A percentile compares a stretch with the other conserved stretches of the same genome.
Conservation (phyloP, 2,797 vertebrate genomes). For the Loriculus beryllinus region DNA sequence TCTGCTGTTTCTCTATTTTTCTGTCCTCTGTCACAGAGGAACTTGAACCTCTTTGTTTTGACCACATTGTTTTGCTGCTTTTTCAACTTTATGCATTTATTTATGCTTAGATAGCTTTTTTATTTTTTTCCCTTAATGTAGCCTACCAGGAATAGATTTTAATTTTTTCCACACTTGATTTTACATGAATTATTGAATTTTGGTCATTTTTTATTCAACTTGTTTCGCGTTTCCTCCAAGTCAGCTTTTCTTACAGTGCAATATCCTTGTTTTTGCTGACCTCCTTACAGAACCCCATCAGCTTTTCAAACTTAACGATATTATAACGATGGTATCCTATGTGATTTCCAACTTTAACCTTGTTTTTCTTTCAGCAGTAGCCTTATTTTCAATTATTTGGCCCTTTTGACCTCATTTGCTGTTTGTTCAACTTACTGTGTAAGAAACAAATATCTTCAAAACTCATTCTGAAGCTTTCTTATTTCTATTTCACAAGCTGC, state of each 20-base stretch:
- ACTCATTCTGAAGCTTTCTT: neutral
- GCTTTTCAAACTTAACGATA: slow-evolving; percentile 43
- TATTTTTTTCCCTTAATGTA: neutral
- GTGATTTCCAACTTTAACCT: slow-evolving; percentile 33
- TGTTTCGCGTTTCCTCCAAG: slow-evolving; percentile 35
- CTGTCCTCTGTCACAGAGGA: neutral
- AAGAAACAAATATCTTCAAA: neutral
- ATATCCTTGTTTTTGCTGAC: slow-evolving; percentile 48
- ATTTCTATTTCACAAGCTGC: neutral
- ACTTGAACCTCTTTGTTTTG: neutral
- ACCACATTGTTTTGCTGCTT: neutral
- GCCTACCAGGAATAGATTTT: slow-evolving; percentile 22
- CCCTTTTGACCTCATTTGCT: slow-evolving; percentile 35
- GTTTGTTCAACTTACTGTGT: neutral
- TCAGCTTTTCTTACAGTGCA: slow-evolving; percentile 50
- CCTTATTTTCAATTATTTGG: slow-evolving; percentile 28
- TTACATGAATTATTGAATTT: slow-evolving; percentile 65
- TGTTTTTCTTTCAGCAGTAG: slow-evolving; percentile 15
- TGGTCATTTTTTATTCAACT: slow-evolving; percentile 31
- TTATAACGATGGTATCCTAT: slow-evolving; percentile 24
- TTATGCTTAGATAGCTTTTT: slow-evolving; percentile 13
- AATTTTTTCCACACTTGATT: slow-evolving; percentile 2
- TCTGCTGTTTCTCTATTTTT: neutral
- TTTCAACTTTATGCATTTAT: slow-evolving; percentile 38
- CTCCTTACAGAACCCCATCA: slow-evolving; percentile 29